Evolutionary conservation across 2,797 vertebrate species (phyloP).

Genomic region (Enteromius unitaeniatus): DNA sequence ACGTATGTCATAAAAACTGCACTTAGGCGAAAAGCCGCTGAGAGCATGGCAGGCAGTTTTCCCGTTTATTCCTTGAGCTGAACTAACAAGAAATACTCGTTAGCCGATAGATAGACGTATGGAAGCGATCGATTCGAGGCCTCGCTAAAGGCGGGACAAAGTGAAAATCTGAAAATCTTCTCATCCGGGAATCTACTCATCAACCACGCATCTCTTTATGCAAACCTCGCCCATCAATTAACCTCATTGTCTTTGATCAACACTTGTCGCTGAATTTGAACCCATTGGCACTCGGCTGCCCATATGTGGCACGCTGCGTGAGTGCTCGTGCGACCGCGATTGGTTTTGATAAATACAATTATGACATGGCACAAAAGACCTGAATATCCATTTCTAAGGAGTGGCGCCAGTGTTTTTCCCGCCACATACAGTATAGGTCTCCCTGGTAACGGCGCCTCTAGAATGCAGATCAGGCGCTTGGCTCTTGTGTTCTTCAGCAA

Average conservation of each 20-base stretch:
- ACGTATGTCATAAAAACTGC: slow-evolving; percentile 65
- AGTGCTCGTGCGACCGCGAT: slow-evolving; percentile 65
- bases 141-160: not conserved
- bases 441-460: slow-evolving; percentile 79
- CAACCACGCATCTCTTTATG: slow-evolving; percentile 31
- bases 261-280: slow-evolving; percentile 39
- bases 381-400: slow-evolving; percentile 82
- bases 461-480: slow-evolving; percentile 79
- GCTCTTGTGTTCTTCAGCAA: slow-evolving; percentile 75
- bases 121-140: slow-evolving; percentile 21
- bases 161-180: slow-evolving; percentile 3
- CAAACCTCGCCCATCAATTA: slow-evolving; percentile 31
- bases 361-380: slow-evolving; percentile 77
- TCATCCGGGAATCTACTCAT: not conserved
- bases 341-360: slow-evolving; percentile 72
- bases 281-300: slow-evolving; percentile 45
- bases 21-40: slow-evolving; percentile 64
- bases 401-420: slow-evolving; percentile 75
- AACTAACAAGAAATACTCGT: not conserved
- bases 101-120: no score
- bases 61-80: not conserved
- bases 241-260: slow-evolving; percentile 51
- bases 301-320: slow-evolving; percentile 20
- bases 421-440: slow-evolving; percentile 80
- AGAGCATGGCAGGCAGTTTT: not conserved